phyloP scores from a whole-genome alignment of 2,888 invertebrate species.

The Calliphora vomitoria region DNA sequence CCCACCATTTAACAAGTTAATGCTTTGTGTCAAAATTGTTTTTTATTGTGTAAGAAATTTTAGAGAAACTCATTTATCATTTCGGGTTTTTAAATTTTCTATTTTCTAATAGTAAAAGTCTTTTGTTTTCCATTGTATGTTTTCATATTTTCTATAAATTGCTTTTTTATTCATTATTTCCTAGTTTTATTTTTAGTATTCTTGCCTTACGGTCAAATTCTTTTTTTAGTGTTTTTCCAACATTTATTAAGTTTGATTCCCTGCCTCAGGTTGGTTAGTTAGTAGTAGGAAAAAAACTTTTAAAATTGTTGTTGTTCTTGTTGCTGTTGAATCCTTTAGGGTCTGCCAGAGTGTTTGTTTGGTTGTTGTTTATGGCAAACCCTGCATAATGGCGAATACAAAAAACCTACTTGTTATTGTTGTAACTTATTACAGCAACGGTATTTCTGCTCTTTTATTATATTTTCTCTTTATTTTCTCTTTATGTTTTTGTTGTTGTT shows the following conservation, averaged over 20 bases:
- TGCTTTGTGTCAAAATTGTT: background rate
- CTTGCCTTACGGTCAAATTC: background rate
- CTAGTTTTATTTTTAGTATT: background rate
- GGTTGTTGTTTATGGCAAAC: constrained; percentile 13
- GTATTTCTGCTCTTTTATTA: constrained; percentile 17
- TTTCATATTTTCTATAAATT: constrained; percentile 8
- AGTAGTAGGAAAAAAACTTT: constrained; percentile 20
- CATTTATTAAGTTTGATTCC: constrained; percentile 20
- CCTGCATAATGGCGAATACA: constrained; percentile 5
- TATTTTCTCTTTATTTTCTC: background rate
- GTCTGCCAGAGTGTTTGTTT: background rate
- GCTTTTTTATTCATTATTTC: constrained; percentile 9
- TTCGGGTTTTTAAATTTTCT: too few species aligned
- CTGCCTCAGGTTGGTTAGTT: background rate
- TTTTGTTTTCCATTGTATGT: too few species aligned
- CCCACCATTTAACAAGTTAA: background rate
- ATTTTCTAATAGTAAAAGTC: too few species aligned
- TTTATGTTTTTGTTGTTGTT: too few species aligned
- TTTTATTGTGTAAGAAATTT: background rate
- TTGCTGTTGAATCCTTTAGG: background rate
- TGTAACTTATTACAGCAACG: constrained; percentile 50
- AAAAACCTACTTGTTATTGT: constrained; percentile 18
- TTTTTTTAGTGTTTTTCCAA: background rate
- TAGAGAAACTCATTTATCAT: too few species aligned
- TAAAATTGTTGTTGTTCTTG: constrained; percentile 17